Conservation (phyloP, 2,113 vertebrate species). For the Oceanites oceanicus region DNA sequence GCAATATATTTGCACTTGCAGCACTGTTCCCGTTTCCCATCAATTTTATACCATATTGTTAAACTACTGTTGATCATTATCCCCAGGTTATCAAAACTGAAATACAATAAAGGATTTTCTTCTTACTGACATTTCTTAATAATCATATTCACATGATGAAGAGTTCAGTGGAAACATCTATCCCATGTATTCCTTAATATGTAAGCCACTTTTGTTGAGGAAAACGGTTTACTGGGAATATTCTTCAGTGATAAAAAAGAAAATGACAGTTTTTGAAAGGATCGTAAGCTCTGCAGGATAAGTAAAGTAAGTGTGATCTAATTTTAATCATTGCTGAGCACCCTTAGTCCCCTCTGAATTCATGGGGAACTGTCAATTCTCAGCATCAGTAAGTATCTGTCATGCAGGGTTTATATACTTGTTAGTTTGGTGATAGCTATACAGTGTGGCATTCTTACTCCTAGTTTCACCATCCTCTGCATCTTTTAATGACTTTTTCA, state of each 20-base stretch:
- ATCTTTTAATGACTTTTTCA: slow-evolving; percentile 12
- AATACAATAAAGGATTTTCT: not conserved
- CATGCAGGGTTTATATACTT: not conserved
- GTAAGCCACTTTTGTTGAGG: not conserved
- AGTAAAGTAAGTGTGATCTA: not conserved
- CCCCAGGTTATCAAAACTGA: not conserved
- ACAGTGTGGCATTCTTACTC: not conserved
- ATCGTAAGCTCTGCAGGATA: not conserved
- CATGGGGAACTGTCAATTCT: not conserved
- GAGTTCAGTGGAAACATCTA: not conserved
- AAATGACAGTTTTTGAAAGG: not conserved
- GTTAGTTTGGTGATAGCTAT: not conserved
- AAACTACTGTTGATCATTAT: not conserved
- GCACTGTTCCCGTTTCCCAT: not conserved
- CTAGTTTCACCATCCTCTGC: not conserved
- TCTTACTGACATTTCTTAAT: not conserved
- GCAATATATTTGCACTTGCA: not conserved
- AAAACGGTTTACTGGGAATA: not conserved
- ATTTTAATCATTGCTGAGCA: not conserved
- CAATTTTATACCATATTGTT: not conserved
- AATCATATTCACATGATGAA: not conserved
- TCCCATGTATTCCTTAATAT: not conserved
- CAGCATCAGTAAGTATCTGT: not conserved
- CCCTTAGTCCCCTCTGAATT: not conserved
- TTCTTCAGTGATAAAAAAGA: not conserved